Base-by-base conservation (phyloP, 1,140 invertebrate genomes). In the Plodia interpunctella region DNA sequence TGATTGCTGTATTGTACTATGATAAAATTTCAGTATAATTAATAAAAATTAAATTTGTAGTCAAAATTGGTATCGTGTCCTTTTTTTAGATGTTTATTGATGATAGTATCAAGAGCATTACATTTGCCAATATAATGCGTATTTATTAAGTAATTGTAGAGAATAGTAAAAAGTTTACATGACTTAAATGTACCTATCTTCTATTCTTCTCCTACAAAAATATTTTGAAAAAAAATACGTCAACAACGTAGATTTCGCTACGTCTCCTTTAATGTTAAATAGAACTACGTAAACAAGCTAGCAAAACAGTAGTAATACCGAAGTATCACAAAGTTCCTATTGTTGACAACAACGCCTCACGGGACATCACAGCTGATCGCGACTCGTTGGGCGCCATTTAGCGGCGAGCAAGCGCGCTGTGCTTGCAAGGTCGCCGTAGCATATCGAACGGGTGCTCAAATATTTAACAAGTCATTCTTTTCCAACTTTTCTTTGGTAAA, bases 391-490 rank as follows among this genome's bases (percentile, higher is more conserved):
- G 68, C 66, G 64, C 67, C 67, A 68, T 55, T 72, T 35, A 52
- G 19, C 63, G 66, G 58, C 60, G 69, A 67, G 69, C 71, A 74
- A 55, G 74, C 74, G 74, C 74, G 63, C 21, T 50, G 61, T 59
- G 38, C 30, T 57, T 54, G 60, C 68, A 74, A 74, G 71, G 74
- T 70, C 72, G 62, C 53, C 30, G 21, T 21, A 28, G 13, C 38
- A 63, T 76, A 76, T 76, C 62, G 74, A 76, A 64, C 74, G 74
- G 68, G 55, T 57, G 65, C 63, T 68, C 66, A 70, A 75, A 75
- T 75, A 72, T 72, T 72, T 66, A 70, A 63, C 70, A 51, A 68
- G 60, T 54, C 38, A 50, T 58, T 62, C 65, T 49, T 32, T 25
- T 57, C 49, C 28, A 28, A 44, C 38, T 44, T 44, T 15, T 1